Percentiles rank a stretch among this genome's conserved stretches.
Evolutionary conservation across 2,888 invertebrate species (phyloP).

Genomic region (Phalangium opilio): DNA sequence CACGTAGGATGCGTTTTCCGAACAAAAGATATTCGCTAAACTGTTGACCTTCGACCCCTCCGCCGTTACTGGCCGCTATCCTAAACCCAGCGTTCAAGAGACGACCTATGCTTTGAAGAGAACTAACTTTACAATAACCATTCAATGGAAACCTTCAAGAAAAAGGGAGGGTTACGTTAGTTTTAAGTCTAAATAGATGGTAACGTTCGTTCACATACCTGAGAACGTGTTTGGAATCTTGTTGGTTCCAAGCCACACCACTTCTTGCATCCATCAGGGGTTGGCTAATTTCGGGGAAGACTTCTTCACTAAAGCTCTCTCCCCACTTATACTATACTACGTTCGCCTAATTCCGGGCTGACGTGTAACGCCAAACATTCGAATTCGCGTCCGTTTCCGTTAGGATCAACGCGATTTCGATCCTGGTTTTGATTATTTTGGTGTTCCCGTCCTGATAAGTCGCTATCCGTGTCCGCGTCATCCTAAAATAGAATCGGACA

Average conservation of each 20-base stretch:
- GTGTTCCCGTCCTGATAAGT: no score
- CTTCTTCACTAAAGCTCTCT: constrained; percentile 58
- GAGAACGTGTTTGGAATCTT: constrained; percentile 64
- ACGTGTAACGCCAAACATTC: constrained; percentile 67
- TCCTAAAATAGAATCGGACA: neutral
- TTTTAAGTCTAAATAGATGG: no score
- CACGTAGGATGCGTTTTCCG: constrained; percentile 29
- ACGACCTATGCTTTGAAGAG: constrained; percentile 70
- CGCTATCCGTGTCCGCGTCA: constrained; percentile 6
- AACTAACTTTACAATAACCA: constrained; percentile 75
- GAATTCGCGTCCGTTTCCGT: constrained; percentile 33
- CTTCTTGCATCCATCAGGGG: constrained; percentile 62
- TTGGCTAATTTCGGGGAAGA: constrained; percentile 43
- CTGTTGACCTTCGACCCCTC: constrained; percentile 74
- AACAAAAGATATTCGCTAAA: constrained; percentile 75
- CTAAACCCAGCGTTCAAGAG: constrained; percentile 60
- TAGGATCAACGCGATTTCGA: constrained; percentile 3
- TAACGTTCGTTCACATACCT: constrained; percentile 17
- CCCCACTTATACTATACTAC: constrained; percentile 68
- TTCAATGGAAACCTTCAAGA: constrained; percentile 54
- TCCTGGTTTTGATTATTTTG: neutral
- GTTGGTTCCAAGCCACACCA: constrained; percentile 56
- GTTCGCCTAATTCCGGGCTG: constrained; percentile 61
- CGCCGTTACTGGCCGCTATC: constrained; percentile 66
- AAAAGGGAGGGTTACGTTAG: no score